phyloP scores from a whole-genome alignment of 2,888 invertebrate genomes.

The Xestia c-nigrum region DNA sequence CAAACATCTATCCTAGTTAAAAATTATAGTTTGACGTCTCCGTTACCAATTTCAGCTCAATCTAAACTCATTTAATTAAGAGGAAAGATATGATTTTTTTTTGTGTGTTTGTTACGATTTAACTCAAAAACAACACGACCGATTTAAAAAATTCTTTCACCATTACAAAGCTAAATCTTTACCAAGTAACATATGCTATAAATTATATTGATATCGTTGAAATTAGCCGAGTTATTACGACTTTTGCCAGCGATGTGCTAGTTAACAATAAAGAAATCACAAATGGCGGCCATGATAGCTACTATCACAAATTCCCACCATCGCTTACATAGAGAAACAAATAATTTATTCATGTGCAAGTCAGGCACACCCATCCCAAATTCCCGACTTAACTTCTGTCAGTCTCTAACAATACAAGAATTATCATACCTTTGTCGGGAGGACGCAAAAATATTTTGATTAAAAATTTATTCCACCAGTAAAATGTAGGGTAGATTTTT shows the following conservation, averaged over 20 bases:
- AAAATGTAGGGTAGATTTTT: conserved; percentile 76
- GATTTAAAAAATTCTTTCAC: no score
- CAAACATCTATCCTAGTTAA: neutral
- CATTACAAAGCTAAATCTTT: no score
- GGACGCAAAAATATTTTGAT: conserved; percentile 88
- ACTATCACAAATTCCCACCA: conserved; percentile 37
- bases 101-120: no score
- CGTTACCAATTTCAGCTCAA: no score
- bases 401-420: conserved; percentile 83
- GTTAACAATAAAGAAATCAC: neutral
- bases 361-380: conserved; percentile 78
- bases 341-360: conserved; percentile 76
- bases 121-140: no score
- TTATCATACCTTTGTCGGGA: conserved; percentile 77
- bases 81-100: no score
- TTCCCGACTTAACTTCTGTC: conserved; percentile 83
- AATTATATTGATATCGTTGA: no score
- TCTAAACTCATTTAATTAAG: no score
- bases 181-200: no score
- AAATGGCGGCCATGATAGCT: conserved; percentile 21
- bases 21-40: neutral
- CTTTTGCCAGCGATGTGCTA: no score
- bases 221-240: no score
- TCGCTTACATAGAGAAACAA: conserved; percentile 56
- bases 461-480: conserved; percentile 88